Base-by-base conservation (phyloP, 2,797 vertebrate species). In the Lepus oiostolus region DNA sequence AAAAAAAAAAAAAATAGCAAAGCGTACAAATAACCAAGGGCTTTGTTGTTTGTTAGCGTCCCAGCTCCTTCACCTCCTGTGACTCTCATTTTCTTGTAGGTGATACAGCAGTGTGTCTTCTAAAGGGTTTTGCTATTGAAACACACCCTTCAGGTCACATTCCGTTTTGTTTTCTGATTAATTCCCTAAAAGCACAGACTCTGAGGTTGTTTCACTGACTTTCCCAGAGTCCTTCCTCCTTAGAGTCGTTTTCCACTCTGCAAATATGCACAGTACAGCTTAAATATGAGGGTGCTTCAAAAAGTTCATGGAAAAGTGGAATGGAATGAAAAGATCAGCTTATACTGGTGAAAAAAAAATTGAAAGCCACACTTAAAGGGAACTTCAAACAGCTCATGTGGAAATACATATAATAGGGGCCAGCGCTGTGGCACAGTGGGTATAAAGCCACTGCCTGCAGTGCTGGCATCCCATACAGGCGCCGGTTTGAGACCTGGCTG, bases 21-120 rank as follows among this genome's bases (percentile, higher is more conserved):
- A 83, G 76, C 24, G 6, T 50, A 86, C 63, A 70, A 74, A 81
- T 91, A 89, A 92, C 88, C 63, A 90, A 95, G 42, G 7, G 47
- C 79, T 84, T 79, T 77, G 24, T 12, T 58, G 26, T 24, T 79
- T 92, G 65, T 72, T 75, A 63, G 84, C 47, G 30, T 63, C 84
- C 72, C 50, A 42, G 88, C 76, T 96, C 93, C 75, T 47, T 90
- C 58, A 72, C 52, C 92, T 94, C 76, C 54, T 24, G 83, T 71
- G 47, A 42, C n/a, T 7, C 30, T 88, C 52, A 35, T 71, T 90
- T 87, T 87, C 38, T 80, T 79, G 88, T 65, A 82, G 76, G 86
- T 76, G 87, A 89, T 22, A 24, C 1, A 93, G 28, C 12, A 28
- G 60, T 90, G 88, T 92, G 5, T 91, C 75, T 93, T 85, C 77